Percentiles rank a stretch among this genome's conserved stretches.
These are phyloP conservation scores for Griposia aprilina DNA, from an alignment of 2,888 invertebrate genomes.

Conservation along the genomic window DNA sequence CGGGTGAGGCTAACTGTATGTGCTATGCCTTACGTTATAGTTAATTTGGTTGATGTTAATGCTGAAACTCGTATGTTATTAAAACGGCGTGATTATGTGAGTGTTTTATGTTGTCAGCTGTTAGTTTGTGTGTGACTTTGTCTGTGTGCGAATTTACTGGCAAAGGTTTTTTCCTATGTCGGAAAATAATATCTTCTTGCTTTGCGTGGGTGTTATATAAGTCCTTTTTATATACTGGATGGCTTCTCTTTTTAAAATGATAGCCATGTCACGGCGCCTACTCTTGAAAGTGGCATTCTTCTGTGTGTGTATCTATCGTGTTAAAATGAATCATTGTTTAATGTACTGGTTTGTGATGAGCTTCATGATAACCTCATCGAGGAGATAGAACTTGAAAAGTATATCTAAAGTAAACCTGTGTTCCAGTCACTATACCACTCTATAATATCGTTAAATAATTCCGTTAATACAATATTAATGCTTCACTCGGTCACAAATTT, in stretches of 20 bases:
- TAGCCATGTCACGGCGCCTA: neutral
- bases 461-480: slow-evolving; percentile 57
- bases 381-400: neutral
- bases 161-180: neutral
- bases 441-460: slow-evolving; percentile 43
- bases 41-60: slow-evolving; percentile 59
- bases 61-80: slow-evolving; percentile 41
- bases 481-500: slow-evolving; percentile 56
- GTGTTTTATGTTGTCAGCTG: neutral
- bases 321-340: neutral
- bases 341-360: neutral
- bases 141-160: neutral
- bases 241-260: neutral
- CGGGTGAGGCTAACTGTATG: slow-evolving; percentile 68
- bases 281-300: neutral
- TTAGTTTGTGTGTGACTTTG: neutral
- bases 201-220: neutral
- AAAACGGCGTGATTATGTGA: slow-evolving; percentile 22
- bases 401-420: too few species aligned
- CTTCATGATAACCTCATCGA: neutral
- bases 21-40: slow-evolving; percentile 65
- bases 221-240: neutral
- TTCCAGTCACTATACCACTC: neutral
- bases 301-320: neutral
- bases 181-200: neutral